Conservation (phyloP, 2,797 vertebrate species). For the Acanthis flammea region DNA sequence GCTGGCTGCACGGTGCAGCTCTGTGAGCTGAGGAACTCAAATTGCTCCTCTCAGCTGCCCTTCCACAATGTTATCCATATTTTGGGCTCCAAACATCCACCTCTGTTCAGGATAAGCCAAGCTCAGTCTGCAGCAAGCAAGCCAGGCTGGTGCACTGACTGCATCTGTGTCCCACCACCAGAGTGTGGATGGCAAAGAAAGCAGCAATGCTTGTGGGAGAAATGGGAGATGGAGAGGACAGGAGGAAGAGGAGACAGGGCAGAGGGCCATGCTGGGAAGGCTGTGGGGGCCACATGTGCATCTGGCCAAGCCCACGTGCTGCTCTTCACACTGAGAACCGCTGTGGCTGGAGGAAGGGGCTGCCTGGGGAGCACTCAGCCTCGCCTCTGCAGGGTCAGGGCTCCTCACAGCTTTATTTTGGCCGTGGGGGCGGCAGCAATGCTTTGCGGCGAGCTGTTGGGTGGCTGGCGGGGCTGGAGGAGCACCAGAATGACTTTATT, state of each 20-base stretch:
- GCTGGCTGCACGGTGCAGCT: neutral
- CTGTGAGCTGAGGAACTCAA: neutral
- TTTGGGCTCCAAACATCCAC: neutral
- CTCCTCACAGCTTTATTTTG: slow-evolving; percentile 28
- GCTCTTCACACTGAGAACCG: neutral
- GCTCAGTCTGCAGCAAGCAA: neutral
- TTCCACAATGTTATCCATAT: rapidly evolving
- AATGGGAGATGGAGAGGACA: neutral
- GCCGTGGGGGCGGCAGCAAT: neutral
- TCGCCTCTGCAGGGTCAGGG: slow-evolving; percentile 3
- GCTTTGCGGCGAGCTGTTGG: neutral
- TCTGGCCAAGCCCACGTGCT: neutral
- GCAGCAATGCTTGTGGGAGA: neutral
- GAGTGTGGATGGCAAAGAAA: rapidly evolving
- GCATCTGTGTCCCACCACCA: rapidly evolving
- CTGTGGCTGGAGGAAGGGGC: neutral
- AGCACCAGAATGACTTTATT: slow-evolving; percentile 66
- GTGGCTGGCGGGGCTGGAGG: slow-evolving; percentile 35
- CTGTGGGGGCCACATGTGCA: rapidly evolving
- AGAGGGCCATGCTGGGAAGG: neutral
- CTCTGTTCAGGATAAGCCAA: neutral
- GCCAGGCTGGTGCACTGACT: neutral
- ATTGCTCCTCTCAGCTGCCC: rapidly evolving
- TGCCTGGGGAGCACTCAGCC: neutral
- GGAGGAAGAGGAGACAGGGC: neutral